These are phyloP conservation scores for Craseonycteris thonglongyai DNA, from an alignment of 2,113 vertebrate genomes.

Conservation along the genomic window DNA sequence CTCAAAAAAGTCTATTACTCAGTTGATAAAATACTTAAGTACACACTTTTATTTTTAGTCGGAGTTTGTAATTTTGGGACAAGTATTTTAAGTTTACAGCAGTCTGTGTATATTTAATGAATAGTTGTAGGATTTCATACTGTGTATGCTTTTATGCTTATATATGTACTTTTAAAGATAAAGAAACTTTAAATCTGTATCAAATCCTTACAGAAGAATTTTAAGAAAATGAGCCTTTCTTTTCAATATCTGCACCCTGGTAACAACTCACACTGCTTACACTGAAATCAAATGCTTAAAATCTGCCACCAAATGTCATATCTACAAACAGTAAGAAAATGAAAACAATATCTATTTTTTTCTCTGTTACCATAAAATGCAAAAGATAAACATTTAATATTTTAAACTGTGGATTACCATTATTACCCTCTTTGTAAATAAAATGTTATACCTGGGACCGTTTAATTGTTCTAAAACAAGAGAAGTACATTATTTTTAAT, in stretches of 20 bases:
- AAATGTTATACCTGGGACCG: background rate
- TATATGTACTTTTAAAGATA: background rate
- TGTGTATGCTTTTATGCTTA: background rate
- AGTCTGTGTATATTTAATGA: background rate
- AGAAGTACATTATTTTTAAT: background rate
- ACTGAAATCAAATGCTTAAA: background rate
- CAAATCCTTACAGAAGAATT: background rate
- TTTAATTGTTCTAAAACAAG: background rate
- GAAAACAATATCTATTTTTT: background rate
- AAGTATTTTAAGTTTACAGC: background rate
- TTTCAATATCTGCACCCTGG: background rate
- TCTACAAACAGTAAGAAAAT: background rate
- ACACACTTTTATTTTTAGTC: background rate
- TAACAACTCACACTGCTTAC: background rate
- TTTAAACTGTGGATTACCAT: background rate
- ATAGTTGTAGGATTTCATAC: background rate
- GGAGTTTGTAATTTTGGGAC: background rate
- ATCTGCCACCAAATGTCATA: background rate
- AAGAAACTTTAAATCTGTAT: background rate
- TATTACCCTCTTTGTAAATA: background rate
- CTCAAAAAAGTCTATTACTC: background rate
- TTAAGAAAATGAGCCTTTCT: background rate
- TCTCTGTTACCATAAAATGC: background rate
- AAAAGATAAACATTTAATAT: background rate
- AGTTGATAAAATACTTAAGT: background rate